Evolutionary conservation across 2,113 vertebrate genomes (phyloP).

Genomic region (Cyprinodon variegatus): DNA sequence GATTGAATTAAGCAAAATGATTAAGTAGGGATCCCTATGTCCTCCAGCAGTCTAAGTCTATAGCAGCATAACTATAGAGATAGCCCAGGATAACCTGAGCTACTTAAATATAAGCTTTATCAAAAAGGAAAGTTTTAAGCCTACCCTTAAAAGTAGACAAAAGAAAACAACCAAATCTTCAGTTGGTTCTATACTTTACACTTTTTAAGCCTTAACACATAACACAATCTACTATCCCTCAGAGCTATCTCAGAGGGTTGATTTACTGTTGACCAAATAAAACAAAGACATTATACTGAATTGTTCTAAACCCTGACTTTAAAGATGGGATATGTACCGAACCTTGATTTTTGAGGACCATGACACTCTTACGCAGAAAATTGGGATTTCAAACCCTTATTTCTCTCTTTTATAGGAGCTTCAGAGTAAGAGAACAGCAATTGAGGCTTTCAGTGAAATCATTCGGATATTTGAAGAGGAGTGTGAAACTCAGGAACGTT

Average conservation of each 20-base stretch:
- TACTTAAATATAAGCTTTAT: no score
- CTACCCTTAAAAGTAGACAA: neutral
- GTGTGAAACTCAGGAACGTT: slow-evolving; percentile 95
- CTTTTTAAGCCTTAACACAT: neutral
- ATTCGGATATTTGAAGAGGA: slow-evolving; percentile 99
- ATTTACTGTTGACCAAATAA: neutral
- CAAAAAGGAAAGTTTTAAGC: no score
- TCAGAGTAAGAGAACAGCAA: slow-evolving; percentile 97
- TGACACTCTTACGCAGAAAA: neutral
- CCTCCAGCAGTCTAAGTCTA: no score
- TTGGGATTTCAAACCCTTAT: neutral
- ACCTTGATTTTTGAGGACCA: neutral
- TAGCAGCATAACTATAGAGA: no score
- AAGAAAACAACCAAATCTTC: neutral
- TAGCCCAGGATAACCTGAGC: no score
- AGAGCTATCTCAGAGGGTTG: no score
- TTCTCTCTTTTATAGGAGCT: slow-evolving; percentile 81
- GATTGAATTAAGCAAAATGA: no score
- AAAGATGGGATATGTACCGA: neutral
- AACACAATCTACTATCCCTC: neutral
- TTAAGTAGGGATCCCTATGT: no score
- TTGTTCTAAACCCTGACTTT: neutral
- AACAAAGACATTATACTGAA: no score
- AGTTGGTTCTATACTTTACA: neutral
- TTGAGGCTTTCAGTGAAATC: slow-evolving; percentile 97